Evolutionary conservation across 2,113 vertebrate genomes (phyloP), one percentile per base, ranked within the genome.

Genomic region (Colius striatus): DNA sequence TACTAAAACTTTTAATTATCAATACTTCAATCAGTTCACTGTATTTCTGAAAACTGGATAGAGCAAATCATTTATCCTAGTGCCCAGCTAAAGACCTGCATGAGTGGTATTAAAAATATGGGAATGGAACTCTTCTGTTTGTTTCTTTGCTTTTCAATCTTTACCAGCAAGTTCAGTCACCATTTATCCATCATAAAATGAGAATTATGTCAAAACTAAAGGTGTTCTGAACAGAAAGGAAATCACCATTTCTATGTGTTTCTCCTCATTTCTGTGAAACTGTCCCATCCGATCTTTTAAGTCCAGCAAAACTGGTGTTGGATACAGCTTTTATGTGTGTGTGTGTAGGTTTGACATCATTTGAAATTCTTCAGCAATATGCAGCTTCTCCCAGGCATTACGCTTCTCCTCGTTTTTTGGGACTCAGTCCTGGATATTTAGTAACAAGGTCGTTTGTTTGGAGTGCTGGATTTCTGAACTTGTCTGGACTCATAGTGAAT

Each of bases 281-380:
- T 30, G n/a, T 54, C 47, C 25, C 19, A 11, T 58, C 27, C 74
- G 25, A 43, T n/a, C 45, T 38, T 66, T 34, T 7, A 77, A 27
- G 43, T 57, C 66, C 16, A 58, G 22, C 47, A 68, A 68, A 68
- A 25, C 6, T 16, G 18, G 21, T 38, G 34, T 47, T 0, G 0
- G 26, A 26, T 36, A 38, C 26, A 65, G 62, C 47, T 62, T 75
- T 43, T 34, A 18, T 25, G 30, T 15, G 19, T 43, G 19, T 43
- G 2, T 68, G 48, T 87, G 50, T n/a, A 26, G 18, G 16, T 36
- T 58, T 63, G 43, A 57, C 22, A 57, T 76, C 0, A 23, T 47
- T 66, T 81, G 41, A 58, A 53, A 57, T 68, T 32, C 20, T 45
- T 54, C 32, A 65, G 14, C 8, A 26, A 13, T 54, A 10, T 38